Conservation (phyloP, 2,888 invertebrate genomes). For the Actias luna region DNA sequence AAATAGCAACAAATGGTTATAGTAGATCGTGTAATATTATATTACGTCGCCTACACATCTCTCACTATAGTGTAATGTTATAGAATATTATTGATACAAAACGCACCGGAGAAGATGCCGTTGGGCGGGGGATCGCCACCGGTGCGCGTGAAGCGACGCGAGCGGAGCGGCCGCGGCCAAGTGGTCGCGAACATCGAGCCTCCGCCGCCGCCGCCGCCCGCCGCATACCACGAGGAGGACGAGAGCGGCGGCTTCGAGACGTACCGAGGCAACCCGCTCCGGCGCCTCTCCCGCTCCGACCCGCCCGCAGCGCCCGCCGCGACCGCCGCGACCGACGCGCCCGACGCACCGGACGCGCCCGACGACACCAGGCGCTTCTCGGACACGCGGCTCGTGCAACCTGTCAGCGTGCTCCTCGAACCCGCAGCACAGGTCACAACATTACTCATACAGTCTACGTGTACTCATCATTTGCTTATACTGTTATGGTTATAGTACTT, state of each 20-base stretch:
- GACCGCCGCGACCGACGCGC: conserved; percentile 37
- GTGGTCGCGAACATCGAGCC: conserved; percentile 84
- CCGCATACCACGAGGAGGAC: conserved; percentile 73
- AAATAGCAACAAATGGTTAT: no score
- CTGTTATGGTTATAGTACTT: no score
- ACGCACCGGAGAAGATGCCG: conserved; percentile 91
- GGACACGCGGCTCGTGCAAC: conserved; percentile 32
- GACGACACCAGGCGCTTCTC: conserved; percentile 36
- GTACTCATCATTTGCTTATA: no score
- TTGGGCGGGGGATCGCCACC: conserved; percentile 85
- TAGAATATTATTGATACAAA: conserved; percentile 95
- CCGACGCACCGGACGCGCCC: conserved; percentile 28
- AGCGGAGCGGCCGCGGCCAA: conserved; percentile 77
- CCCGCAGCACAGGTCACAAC: conserved; percentile 54
- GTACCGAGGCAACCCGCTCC: conserved; percentile 68
- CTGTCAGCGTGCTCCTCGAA: conserved; percentile 32
- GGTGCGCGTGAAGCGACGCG: conserved; percentile 61
- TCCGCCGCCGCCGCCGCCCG: conserved; percentile 61
- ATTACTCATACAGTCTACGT: no score
- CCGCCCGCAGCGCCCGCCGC: conserved; percentile 33
- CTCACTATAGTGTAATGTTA: conserved; percentile 15
- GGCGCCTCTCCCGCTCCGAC: conserved; percentile 41
- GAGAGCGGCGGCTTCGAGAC: conserved; percentile 78
- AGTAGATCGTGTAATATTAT: no score
- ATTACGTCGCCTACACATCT: no score